A percentile compares a stretch with the other conserved stretches of the same genome.
Evolutionary conservation across 37 sponge, comb jelly and placozoan species (phyloP).

Genomic region (Chondrilla cf. caribensis): DNA sequence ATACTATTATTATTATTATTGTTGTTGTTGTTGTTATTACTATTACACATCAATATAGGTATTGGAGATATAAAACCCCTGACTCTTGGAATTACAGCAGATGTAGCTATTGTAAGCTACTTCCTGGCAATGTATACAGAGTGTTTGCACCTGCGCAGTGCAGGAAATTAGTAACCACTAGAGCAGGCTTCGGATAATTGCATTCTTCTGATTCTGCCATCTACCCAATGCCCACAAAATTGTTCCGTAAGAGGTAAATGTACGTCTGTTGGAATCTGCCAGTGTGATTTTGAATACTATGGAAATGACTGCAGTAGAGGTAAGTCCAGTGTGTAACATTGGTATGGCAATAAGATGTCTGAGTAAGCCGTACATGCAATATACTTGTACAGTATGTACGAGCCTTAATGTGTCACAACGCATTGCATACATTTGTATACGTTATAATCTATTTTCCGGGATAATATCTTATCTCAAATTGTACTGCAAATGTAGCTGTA

Average conservation of each 20-base stretch:
- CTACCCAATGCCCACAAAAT: background rate
- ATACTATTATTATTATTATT: too few relatives aligned
- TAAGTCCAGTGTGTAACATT: too few relatives aligned
- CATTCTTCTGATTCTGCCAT: background rate
- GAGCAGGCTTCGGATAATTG: background rate
- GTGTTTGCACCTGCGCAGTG: conserved; percentile 16
- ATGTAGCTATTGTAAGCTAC: conserved; percentile 8
- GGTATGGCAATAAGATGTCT: too few relatives aligned
- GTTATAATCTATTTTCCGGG: too few relatives aligned
- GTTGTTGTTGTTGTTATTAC: background rate
- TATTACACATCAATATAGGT: background rate
- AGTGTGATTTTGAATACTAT: background rate
- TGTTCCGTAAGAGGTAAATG: conserved; percentile 9
- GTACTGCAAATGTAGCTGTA: too few relatives aligned
- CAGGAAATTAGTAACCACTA: background rate
- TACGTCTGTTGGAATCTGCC: conserved; percentile 5
- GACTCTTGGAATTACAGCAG: background rate
- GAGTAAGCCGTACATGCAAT: too few relatives aligned
- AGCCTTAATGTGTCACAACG: too few relatives aligned
- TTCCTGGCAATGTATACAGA: background rate
- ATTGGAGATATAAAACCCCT: background rate
- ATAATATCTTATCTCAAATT: too few relatives aligned
- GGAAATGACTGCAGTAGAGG: conserved; percentile 24
- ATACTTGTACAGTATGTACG: too few relatives aligned
- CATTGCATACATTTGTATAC: too few relatives aligned